Evolutionary conservation across 2,113 vertebrate genomes (phyloP).

Genomic region (Mobula birostris): DNA sequence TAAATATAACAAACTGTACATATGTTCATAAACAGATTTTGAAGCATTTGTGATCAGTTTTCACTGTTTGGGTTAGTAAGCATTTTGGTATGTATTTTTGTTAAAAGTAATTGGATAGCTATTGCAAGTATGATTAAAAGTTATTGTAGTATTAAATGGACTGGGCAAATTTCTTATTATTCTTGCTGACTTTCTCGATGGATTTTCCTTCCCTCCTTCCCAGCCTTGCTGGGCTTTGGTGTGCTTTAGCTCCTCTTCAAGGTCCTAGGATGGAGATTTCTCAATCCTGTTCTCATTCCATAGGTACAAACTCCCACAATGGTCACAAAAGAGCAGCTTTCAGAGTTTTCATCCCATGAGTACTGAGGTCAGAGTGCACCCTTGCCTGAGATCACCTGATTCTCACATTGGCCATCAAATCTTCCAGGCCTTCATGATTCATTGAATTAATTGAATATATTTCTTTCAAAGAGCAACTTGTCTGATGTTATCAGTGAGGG

Average conservation of each 20-base stretch:
- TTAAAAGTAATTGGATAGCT: constrained; percentile 72
- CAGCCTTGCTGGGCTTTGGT: background rate
- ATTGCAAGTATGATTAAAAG: constrained; percentile 67
- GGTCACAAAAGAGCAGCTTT: background rate
- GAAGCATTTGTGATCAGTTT: constrained; percentile 83
- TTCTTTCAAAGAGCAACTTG: background rate
- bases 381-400: background rate
- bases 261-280: background rate
- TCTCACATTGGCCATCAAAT: background rate
- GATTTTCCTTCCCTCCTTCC: background rate
- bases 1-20: constrained; percentile 79
- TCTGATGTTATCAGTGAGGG: background rate
- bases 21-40: constrained; percentile 78
- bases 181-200: background rate
- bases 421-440: background rate
- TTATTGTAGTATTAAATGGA: constrained; percentile 63
- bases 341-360: background rate
- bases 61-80: constrained; percentile 61
- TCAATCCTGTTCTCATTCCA: background rate
- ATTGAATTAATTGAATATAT: background rate
- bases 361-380: background rate
- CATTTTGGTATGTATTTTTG: constrained; percentile 71
- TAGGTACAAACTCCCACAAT: background rate
- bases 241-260: background rate
- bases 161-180: constrained; percentile 21